These are phyloP conservation scores for Megalonaias nervosa DNA, from an alignment of 1,140 invertebrate species.

Conservation along the genomic window DNA sequence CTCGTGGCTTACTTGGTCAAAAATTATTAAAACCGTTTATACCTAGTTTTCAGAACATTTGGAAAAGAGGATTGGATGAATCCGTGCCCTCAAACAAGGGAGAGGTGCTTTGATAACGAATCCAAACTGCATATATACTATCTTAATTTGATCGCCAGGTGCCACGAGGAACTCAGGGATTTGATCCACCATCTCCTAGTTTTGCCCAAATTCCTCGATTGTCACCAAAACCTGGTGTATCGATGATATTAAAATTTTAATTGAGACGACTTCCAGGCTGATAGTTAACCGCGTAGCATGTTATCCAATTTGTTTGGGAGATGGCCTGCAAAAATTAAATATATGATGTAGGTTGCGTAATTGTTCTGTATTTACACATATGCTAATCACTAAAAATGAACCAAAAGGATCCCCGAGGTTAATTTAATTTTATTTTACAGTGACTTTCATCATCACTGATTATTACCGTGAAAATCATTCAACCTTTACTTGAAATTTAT, in stretches of 20 bases:
- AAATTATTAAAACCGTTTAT: constrained; percentile 35
- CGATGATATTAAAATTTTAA: constrained; percentile 27
- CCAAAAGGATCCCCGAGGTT: too few species aligned
- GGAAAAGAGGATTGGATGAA: neutral
- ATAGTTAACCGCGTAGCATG: constrained; percentile 34
- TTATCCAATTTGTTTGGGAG: constrained; percentile 46
- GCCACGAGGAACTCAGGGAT: constrained; percentile 39
- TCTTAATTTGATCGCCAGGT: constrained; percentile 26
- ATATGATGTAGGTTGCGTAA: neutral
- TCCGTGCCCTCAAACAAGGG: constrained; percentile 29
- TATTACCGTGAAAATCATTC: too few species aligned
- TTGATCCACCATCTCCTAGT: constrained; percentile 41
- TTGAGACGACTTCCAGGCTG: constrained; percentile 7
- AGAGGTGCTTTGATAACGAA: constrained; percentile 41
- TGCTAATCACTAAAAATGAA: too few species aligned
- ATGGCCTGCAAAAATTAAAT: constrained; percentile 27
- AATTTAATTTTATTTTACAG: too few species aligned
- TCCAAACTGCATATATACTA: constrained; percentile 44
- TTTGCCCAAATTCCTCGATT: constrained; percentile 43
- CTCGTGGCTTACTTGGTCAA: constrained; percentile 22
- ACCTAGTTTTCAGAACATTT: constrained; percentile 44
- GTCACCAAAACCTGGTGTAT: constrained; percentile 45
- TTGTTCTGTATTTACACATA: too few species aligned
- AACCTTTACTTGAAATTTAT: too few species aligned
- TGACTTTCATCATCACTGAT: too few species aligned